A percentile compares a stretch with the other conserved stretches of the same genome.
These are phyloP conservation scores for Ammodytes marinus DNA, from an alignment of 2,113 vertebrate genomes.

Conservation along the genomic window DNA sequence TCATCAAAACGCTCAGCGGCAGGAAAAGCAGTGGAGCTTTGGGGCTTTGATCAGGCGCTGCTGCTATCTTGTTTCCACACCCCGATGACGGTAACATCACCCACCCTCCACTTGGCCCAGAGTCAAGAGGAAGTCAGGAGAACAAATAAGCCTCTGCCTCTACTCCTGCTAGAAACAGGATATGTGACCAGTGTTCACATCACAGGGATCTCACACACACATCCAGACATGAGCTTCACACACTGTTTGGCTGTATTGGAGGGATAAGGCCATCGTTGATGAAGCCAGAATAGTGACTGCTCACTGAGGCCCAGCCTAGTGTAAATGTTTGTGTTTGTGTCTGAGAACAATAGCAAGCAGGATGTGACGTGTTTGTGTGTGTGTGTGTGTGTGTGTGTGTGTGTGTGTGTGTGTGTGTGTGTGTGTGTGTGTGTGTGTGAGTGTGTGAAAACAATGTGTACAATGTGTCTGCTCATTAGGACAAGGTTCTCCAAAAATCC, in stretches of 20 bases:
- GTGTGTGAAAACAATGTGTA: conserved; percentile 58
- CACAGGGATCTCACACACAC: background rate
- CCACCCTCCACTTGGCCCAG: conserved; percentile 17
- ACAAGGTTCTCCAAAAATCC: conserved; percentile 24
- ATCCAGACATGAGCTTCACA: conserved; percentile 26
- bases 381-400: conserved; percentile 20
- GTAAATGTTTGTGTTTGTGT: conserved; percentile 71
- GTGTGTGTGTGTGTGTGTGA: conserved; percentile 59
- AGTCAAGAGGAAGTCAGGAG: conserved; percentile 32
- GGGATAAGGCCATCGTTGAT: conserved; percentile 60
- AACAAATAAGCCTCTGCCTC: background rate
- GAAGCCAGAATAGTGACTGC: conserved; percentile 68
- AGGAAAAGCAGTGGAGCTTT: background rate
- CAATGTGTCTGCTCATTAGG: conserved; percentile 32
- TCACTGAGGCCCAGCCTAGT: conserved; percentile 60
- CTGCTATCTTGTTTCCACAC: conserved; percentile 23
- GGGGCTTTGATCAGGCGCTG: background rate
- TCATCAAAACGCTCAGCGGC: no score
- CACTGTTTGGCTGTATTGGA: conserved; percentile 10
- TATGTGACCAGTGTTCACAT: conserved; percentile 12
- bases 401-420: conserved; percentile 22
- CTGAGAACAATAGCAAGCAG: conserved; percentile 80
- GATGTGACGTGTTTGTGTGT: conserved; percentile 59
- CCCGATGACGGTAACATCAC: background rate
- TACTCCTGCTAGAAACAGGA: conserved; percentile 26